These are phyloP conservation scores for Endotricha flammealis DNA, from an alignment of 2,888 invertebrate species.

Conservation along the genomic window DNA sequence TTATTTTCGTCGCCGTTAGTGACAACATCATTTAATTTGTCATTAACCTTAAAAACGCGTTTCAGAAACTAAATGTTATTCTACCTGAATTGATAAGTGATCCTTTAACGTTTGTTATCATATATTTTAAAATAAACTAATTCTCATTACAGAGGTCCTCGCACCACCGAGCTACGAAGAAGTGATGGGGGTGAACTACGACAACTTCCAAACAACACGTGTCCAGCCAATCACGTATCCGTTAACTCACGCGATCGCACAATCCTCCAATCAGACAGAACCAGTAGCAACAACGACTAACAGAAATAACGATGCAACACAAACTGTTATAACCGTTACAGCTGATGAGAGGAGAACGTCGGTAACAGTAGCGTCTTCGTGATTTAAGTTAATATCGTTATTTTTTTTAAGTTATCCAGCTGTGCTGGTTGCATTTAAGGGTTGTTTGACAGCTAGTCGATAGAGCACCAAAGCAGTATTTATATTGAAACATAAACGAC, in stretches of 20 bases:
- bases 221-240: conserved; percentile 59
- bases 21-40: no score
- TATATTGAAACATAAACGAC: conserved; percentile 4
- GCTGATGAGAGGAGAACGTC: conserved; percentile 36
- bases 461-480: conserved; percentile 10
- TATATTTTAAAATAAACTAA: no score
- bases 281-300: conserved; percentile 18
- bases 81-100: no score
- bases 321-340: conserved; percentile 36
- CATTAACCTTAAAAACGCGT: no score
- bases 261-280: conserved; percentile 24
- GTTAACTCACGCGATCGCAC: conserved; percentile 52
- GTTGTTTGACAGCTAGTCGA: conserved; percentile 25
- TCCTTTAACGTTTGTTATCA: no score
- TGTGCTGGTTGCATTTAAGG: conserved; percentile 2
- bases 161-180: conserved; percentile 72
- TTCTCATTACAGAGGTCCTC: conserved; percentile 66
- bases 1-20: no score
- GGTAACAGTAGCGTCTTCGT: conserved; percentile 34
- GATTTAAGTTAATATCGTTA: conserved; percentile 23
- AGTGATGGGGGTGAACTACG: conserved; percentile 66
- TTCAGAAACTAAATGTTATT: no score
- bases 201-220: conserved; percentile 34
- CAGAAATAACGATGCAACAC: conserved; percentile 5
- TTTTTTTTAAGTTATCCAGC: conserved; percentile 15